Evolutionary conservation across 2,113 vertebrate species (phyloP), one percentile per base, ranked within the genome.

Genomic region (Anser cygnoides): DNA sequence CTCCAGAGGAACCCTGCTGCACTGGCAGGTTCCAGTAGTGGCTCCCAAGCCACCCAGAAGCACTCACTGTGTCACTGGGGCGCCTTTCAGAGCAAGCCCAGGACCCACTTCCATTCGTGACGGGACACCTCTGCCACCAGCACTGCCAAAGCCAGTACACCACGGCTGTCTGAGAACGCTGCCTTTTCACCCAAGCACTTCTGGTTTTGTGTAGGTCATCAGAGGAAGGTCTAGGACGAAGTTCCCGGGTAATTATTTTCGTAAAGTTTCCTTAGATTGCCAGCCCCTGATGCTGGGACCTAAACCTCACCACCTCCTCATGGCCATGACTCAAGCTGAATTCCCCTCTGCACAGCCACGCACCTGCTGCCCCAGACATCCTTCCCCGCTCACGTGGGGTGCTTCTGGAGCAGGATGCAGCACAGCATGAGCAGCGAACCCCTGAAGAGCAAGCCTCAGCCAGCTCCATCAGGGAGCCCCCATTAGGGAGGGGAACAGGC

Each of bases 31-130:
- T n/a, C 49, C 33, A 62, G 41, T 13, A 13, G 4, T 15, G 72
- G 26, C 44, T 74, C 46, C 41, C 46, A 80, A 68, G 65, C 58
- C 72, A 78, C 65, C 65, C 75, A 76, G 57, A 52, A 87, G 59
- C 43, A 39, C 54, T 52, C 61, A 3, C 2, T 0, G 0, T 63
- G 83, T 35, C 55, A 67, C 80, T 8, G 2, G 41, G 62, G 44
- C 0, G 2, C 43, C 13, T 84, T 73, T 70, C 31, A 18, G 57
- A 66, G 61, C 44, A 25, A 75, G 66, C 9, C 66, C 17, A 28
- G 62, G 16, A 54, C 1, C 9, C 78, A 54, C 41, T 66, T 63
- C 20, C 41, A 21, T 46, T 29, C 54, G 26, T 39, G 35, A n/a
- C 12, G 3, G 62, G 62, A 10, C 37, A 63, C 25, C 62, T 39